Evolutionary conservation across 2,888 invertebrate species (phyloP).

Genomic region (Melinopterus prodromus): DNA sequence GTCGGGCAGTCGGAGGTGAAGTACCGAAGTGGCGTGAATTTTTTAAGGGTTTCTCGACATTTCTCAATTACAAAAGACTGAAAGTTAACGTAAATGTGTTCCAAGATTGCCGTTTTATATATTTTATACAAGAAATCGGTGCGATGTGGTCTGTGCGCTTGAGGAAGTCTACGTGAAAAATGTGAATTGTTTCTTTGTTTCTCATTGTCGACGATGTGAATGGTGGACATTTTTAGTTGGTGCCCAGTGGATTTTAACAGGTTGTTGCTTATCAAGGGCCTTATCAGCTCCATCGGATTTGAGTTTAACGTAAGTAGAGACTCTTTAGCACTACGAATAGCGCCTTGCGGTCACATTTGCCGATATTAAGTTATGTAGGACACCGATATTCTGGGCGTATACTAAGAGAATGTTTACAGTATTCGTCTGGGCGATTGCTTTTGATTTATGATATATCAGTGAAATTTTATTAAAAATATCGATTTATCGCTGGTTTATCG

Average conservation of each 20-base stretch:
- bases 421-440: slow-evolving; percentile 52
- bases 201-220: slow-evolving; percentile 53
- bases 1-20: slow-evolving; percentile 52
- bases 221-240: slow-evolving; percentile 48
- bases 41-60: slow-evolving; percentile 30
- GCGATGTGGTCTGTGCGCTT: slow-evolving; percentile 38
- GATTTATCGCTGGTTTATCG: slow-evolving; percentile 47
- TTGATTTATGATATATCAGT: slow-evolving; percentile 41
- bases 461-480: slow-evolving; percentile 57
- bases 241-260: slow-evolving; percentile 35
- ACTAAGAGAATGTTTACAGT: slow-evolving; percentile 53
- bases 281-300: background rate
- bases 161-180: slow-evolving; percentile 54
- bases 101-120: slow-evolving; percentile 15
- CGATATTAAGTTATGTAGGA: slow-evolving; percentile 54
- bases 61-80: slow-evolving; percentile 30
- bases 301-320: slow-evolving; percentile 26
- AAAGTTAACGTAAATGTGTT: slow-evolving; percentile 26
- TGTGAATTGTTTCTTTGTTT: slow-evolving; percentile 59
- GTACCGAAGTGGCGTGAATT: slow-evolving; percentile 32
- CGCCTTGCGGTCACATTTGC: slow-evolving; percentile 38
- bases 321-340: background rate
- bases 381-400: slow-evolving; percentile 57
- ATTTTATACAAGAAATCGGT: slow-evolving; percentile 25
- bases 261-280: slow-evolving; percentile 25